Evolutionary conservation across 2,113 vertebrate genomes (phyloP), one percentile per base, ranked within the genome.

Genomic region (Eulemur rufifrons): DNA sequence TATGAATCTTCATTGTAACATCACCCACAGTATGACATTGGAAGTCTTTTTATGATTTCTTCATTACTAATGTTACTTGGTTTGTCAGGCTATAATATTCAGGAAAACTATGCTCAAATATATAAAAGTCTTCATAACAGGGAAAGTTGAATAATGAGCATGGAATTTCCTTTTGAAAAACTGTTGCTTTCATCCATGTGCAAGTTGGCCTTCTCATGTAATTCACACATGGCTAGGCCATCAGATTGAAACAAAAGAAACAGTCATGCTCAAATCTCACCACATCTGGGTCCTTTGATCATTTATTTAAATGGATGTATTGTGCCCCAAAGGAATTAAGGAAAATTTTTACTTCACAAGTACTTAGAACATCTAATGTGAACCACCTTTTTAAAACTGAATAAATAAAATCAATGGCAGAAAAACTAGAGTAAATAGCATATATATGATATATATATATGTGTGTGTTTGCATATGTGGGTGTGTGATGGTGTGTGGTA

Each of bases 341-440:
- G 32, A 45, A 90, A 86, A 86, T 59, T 63, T 23, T 10, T 69
- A 56, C 34, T 82, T 95, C 59, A 87, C 12, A 82, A 83, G 42
- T 39, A 23, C 29, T 59, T 71, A 63, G 14, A 74, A 77, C 15
- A 92, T 81, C 23, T 90, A 50, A 83, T 66, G 64, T 13, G 20
- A 96, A 66, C 37, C 34, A 90, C 42, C 12, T 64, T 81, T 89
- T 82, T 42, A 77, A 54, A 78, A 77, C 1, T 63, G 56, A 91
- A 83, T 45, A 91, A 93, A 47, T 89, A 83, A 91, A 96, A 92
- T 77, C 20, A 85, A 54, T 86, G 54, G 25, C 23, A 77, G 45
- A 90, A 61, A 80, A 94, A 61, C 2, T 80, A 45, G 11, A 76
- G 61, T 50, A 61, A 80, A 61, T 85, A 71, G 56, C 6, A 39